Conservation (phyloP, 2,888 invertebrate genomes). For the Amorpha juglandis region DNA sequence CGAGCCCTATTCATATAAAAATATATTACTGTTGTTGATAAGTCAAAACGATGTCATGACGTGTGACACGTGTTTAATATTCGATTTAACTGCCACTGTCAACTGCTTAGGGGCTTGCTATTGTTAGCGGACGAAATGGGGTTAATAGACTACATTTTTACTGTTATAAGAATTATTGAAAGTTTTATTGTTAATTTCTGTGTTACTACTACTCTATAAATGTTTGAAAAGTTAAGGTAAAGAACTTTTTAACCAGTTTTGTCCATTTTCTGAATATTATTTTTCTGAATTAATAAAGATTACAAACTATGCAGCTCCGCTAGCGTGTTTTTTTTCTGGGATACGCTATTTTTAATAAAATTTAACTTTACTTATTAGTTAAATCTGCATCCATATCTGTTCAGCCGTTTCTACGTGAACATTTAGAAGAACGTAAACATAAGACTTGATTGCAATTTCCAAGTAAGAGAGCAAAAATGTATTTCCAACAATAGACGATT, state of each 20-base stretch:
- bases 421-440: background rate
- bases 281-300: too few relatives aligned
- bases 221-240: too few relatives aligned
- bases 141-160: background rate
- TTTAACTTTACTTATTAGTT: too few relatives aligned
- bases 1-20: constrained; percentile 31
- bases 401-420: background rate
- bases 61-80: constrained; percentile 81
- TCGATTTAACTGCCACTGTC: constrained; percentile 76
- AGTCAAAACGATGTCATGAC: constrained; percentile 69
- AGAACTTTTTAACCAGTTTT: too few relatives aligned
- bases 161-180: background rate
- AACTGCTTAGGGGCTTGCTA: constrained; percentile 61
- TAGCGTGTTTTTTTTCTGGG: too few relatives aligned
- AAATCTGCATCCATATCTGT: too few relatives aligned
- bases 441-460: background rate
- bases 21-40: constrained; percentile 56
- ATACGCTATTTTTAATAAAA: too few relatives aligned
- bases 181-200: background rate
- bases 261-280: too few relatives aligned
- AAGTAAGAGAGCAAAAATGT: background rate
- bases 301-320: too few relatives aligned
- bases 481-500: background rate
- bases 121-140: constrained; percentile 33
- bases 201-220: too few relatives aligned